Evolutionary conservation across 2,888 invertebrate species (phyloP), one percentile per base, ranked within the genome.

Genomic region (Mesochorus sp.): DNA sequence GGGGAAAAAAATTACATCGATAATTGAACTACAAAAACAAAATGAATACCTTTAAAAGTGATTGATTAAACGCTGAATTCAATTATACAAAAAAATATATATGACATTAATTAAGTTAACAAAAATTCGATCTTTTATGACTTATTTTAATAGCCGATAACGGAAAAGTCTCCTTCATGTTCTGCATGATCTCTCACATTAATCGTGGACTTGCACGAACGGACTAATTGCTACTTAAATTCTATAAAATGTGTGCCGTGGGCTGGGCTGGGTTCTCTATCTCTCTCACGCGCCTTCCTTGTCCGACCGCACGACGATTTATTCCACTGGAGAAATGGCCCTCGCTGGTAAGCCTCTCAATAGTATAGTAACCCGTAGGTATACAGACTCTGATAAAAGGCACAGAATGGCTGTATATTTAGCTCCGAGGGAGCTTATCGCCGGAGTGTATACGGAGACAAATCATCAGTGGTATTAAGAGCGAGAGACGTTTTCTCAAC

Each of bases 141-240:
- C 14, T 26, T 10, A 6, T 44, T 62, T 37, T 31, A 39, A 55
- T 75, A 47, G 53, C 17, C 19, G 53, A 67, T 55, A 19, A 8
- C 26, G 37, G 8, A 47, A 5, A 2, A 24, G 17, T 28, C 10
- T 12, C 42, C 34, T 4, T 8, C 17, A 8, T 26, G 19, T 66
- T 75, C 61, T 6, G 28, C 70, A 57, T 47, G 68, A 61, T 39
- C 8, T 28, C 37, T 28, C 37, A 24, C 51, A 64, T 62, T 75
- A 51, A 59, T 72, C 61, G 53, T 28, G 4, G 19, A 34, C 26
- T 61, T 39, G 21, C 28, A 49, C 66, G 61, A 57, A 76, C 26
- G 34, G 21, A 37, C 59, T 72, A 72, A 72, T 76, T 72, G 67
- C 71, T 39, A 67, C 72, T 72, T 44, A 61, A 72, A 67, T 67